Base-by-base conservation (phyloP, 2,888 invertebrate genomes). In the Bembecia ichneumoniformis region DNA sequence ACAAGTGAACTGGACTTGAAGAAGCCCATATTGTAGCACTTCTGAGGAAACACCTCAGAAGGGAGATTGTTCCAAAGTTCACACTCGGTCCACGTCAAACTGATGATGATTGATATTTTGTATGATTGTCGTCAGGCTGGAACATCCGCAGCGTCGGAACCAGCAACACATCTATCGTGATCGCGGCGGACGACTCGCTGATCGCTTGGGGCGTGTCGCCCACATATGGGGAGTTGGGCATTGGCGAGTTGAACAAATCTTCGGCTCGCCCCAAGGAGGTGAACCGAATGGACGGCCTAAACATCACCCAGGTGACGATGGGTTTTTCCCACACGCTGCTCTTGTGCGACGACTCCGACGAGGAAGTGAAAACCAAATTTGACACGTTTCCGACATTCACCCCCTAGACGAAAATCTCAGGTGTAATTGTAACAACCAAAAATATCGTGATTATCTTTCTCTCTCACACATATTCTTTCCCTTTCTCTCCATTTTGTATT, bases 151-250 rank as follows among this genome's bases (percentile, higher is more conserved):
- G 93, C 59, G 90, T 97, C 43, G 96, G 93, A 1, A 93, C 95
- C 49, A 93, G 94, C 52, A 91, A 93, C 69, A 96, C 95, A 0
- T 96, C 95, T 28, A 91, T 94, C 51, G 90, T 97, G 48, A 91
- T 97, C 35, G 93, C 95, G 0, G 97, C 97, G 0, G 98, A 98
- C 72, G 95, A 97, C 47, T 93, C 94, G 14, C 90, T 96, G 3
- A 94, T 98, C 58, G 93, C 94, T 28, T 97, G 97, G 96, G 97
- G 97, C 3, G 93, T 94, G n/a, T 93, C 96, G 43, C 97, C 97
- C 0, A 96, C 96, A 3, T 97, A 92, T 65, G 98, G 98, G 0
- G 97, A 97, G 89, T 83, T 98, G 88, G 96, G 96, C 54, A 92
- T 95, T 54, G 97, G 97, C 0, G 97, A 96, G 60, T 91, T 94